Evolutionary conservation across 2,797 vertebrate genomes (phyloP).

Genomic region (Pelodytes ibericus): DNA sequence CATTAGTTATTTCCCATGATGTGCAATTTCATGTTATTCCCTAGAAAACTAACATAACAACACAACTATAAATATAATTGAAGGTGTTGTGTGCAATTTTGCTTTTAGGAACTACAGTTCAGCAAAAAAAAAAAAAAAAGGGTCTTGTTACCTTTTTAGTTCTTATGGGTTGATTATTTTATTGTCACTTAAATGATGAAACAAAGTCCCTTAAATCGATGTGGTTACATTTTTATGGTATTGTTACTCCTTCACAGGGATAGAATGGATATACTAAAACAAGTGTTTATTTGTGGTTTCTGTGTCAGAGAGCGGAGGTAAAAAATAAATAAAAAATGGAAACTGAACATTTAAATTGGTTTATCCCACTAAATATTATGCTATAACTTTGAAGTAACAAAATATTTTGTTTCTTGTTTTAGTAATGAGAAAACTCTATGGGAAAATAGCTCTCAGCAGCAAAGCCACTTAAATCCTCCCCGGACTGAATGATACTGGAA

Average conservation of each 20-base stretch:
- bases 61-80: constrained; percentile 2
- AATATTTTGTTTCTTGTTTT: constrained; percentile 52
- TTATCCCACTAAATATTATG: constrained; percentile 49
- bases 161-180: constrained; percentile 2
- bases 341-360: constrained; percentile 27
- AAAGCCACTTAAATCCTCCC: constrained; percentile 53
- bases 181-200: constrained; percentile 3
- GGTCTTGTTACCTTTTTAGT: constrained; percentile 8
- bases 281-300: constrained; percentile 29
- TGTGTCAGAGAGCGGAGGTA: constrained; percentile 21
- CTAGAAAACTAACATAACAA: constrained; percentile 17
- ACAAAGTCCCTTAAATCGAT: constrained; percentile 10
- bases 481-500: constrained; percentile 48
- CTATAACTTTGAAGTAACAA: constrained; percentile 49
- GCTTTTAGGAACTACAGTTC: constrained; percentile 11
- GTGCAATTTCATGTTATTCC: not conserved
- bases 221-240: constrained; percentile 33
- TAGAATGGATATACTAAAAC: not conserved
- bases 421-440: constrained; percentile 54
- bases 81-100: constrained; percentile 6
- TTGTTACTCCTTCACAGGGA: constrained; percentile 15
- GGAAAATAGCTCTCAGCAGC: constrained; percentile 47
- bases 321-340: constrained; percentile 9
- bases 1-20: constrained; percentile 6
- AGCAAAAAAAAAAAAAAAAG: constrained; percentile 27